These are phyloP conservation scores for Coracias cyanogaster DNA, from an alignment of 2,797 vertebrate genomes.

Conservation along the genomic window DNA sequence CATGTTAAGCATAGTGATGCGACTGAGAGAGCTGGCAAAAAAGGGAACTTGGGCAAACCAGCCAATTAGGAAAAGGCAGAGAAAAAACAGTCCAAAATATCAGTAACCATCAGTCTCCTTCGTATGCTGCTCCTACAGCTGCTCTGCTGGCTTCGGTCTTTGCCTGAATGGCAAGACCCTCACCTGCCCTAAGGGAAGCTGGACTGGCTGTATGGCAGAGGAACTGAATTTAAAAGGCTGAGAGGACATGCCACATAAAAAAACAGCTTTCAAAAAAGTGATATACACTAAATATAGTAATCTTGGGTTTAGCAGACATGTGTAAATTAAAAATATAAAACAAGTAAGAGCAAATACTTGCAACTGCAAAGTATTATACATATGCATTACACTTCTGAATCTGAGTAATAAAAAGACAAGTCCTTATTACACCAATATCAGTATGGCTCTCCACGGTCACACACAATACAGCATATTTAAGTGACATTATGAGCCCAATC, in stretches of 20 bases:
- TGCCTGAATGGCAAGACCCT: not conserved
- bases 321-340: not conserved
- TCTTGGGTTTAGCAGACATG: not conserved
- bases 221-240: not conserved
- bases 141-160: not conserved
- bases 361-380: not conserved
- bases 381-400: not conserved
- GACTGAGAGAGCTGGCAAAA: not conserved
- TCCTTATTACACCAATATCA: not conserved
- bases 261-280: not conserved
- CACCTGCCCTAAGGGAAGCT: not conserved
- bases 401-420: not conserved
- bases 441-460: not conserved
- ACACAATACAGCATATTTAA: not conserved
- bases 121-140: not conserved
- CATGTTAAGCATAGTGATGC: not conserved
- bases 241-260: not conserved
- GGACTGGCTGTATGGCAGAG: not conserved
- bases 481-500: not conserved
- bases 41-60: slow-evolving; percentile 1
- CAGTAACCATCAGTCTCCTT: not conserved
- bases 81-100: slow-evolving; percentile 11
- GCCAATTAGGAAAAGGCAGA: slow-evolving; percentile 4
- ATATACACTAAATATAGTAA: not conserved
- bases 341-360: not conserved